Percentiles rank a stretch among this genome's conserved stretches.
Evolutionary conservation across 2,113 vertebrate genomes (phyloP).

Genomic region (Hipposideros armiger): DNA sequence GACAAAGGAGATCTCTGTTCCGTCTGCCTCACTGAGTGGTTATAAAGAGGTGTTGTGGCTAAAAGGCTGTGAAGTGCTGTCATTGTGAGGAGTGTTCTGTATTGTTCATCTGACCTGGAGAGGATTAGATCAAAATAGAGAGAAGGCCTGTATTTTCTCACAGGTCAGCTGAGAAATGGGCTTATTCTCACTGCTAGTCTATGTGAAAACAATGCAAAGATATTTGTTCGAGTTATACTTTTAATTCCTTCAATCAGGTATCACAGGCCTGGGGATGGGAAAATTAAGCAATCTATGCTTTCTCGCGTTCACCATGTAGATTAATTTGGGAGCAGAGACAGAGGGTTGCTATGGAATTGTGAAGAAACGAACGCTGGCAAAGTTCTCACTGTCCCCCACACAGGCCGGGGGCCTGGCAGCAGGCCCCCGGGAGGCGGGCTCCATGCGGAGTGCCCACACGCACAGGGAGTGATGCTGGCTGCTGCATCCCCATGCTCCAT

Average conservation of each 20-base stretch:
- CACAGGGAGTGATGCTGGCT: not conserved
- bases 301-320: not conserved
- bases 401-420: not conserved
- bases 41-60: not conserved
- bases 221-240: not conserved
- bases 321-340: conserved; percentile 23
- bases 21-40: not conserved
- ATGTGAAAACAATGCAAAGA: not conserved
- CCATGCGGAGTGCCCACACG: not conserved
- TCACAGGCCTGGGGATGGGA: not conserved
- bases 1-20: not conserved
- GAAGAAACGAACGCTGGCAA: not conserved
- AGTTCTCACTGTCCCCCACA: not conserved
- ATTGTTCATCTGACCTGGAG: not conserved
- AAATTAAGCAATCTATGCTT: not conserved
- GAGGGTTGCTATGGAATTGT: not conserved
- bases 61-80: not conserved
- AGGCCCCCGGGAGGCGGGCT: not conserved
- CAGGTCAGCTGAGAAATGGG: not conserved
- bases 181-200: not conserved
- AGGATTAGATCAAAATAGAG: not conserved
- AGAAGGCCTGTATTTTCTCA: not conserved
- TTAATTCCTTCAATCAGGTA: not conserved
- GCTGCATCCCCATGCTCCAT: not conserved
- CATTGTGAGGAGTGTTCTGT: accelerated